Percentiles rank a stretch among this genome's conserved stretches.
These are phyloP conservation scores for Oreochromis mossambicus DNA, from an alignment of 2,797 vertebrate species.

Conservation along the genomic window DNA sequence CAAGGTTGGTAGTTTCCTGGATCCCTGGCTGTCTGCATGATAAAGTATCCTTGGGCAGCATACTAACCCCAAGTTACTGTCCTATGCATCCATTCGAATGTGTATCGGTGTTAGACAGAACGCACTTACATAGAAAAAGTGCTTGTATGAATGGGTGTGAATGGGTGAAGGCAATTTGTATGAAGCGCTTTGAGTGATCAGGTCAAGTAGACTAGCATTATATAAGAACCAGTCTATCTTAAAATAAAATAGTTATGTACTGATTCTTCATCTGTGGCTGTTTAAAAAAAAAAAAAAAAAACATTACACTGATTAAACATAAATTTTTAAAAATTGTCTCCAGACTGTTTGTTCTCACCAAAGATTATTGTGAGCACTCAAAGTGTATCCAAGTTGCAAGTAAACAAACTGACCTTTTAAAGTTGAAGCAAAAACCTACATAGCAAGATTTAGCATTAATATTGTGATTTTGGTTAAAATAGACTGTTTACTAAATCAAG, in stretches of 20 bases:
- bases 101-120: not conserved
- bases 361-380: not conserved
- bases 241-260: not conserved
- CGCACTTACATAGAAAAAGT: not conserved
- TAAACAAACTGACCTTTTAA: too few relatives aligned
- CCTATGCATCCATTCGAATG: accelerated
- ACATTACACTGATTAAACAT: not conserved
- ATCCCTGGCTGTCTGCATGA: not conserved
- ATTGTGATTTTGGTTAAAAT: too few relatives aligned
- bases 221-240: not conserved
- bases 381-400: not conserved
- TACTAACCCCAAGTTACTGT: not conserved
- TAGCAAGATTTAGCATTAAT: too few relatives aligned
- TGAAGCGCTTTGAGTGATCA: not conserved
- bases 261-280: not conserved
- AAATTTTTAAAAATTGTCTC: not conserved
- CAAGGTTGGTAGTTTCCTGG: not conserved
- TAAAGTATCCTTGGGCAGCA: not conserved
- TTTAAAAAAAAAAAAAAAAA: not conserved
- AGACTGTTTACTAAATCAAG: too few relatives aligned
- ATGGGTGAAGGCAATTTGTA: not conserved
- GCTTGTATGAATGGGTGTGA: not conserved
- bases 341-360: not conserved
- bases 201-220: not conserved
- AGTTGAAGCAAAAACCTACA: too few relatives aligned